Evolutionary conservation across 1,140 invertebrate genomes (phyloP), one percentile per base, ranked within the genome.

Genomic region (Pemphigus obesinymphae): DNA sequence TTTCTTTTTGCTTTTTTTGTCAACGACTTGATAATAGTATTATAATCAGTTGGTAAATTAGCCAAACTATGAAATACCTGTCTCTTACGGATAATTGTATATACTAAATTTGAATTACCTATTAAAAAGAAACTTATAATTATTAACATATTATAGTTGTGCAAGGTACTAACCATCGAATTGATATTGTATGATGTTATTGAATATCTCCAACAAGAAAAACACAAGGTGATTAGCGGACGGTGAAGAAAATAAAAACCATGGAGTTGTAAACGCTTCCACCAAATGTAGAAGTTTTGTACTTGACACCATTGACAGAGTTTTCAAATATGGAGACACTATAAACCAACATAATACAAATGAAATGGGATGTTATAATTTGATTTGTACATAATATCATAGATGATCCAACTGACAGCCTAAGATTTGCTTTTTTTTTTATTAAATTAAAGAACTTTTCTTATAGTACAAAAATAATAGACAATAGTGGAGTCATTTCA

Each of bases 141-240:
- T 55, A 34, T 34, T 29, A 34, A 23, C 40, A 70, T 37, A 76
- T 70, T 82, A 48, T 73, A 82, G 75, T 83, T 80, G 13, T 26
- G n/a, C 34, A 31, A 29, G 10, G 7, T 48, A 86, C 88, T 89
- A 85, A 93, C 97, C 98, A 89, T 99, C 98, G 89, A 99, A 99
- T 87, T 99, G 98, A 87, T 99, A 99, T 89, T 99, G 98, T 85
- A 99, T 99, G 84, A 99, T 98, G 86, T 99, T 99, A 87, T 99
- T 99, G 88, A 99, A 99, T 85, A 99, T 97, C 90, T 99, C 98
- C 43, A 99, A 89, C 31, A 99, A 88, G 88, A 99, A 99, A 88
- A 99, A 99, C 0, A 99, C 96, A 68, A 99, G 90, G 88, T 99
- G 97, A 89, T 99, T 97, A 89, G 99, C 98, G 34, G 95, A 95